Conservation (phyloP, 2,113 vertebrate genomes). For the Puntigrus tetrazona region DNA sequence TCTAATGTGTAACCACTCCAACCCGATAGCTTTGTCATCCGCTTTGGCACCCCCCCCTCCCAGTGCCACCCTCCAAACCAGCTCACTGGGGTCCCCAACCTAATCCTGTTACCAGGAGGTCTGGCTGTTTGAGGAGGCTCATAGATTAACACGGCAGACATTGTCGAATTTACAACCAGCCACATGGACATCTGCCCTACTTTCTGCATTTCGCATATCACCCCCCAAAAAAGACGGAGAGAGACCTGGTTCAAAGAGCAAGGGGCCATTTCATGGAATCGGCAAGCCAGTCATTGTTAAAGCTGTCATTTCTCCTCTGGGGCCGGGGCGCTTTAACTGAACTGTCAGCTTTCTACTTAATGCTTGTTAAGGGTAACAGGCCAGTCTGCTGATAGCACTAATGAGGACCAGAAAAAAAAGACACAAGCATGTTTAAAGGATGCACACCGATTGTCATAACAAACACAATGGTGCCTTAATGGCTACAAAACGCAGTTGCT, state of each 20-base stretch:
- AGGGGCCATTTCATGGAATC: slow-evolving; percentile 77
- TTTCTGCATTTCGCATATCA: slow-evolving; percentile 68
- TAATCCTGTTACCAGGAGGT: slow-evolving; percentile 85
- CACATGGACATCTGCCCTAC: slow-evolving; percentile 88
- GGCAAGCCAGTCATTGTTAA: slow-evolving; percentile 68
- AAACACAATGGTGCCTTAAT: slow-evolving; percentile 30
- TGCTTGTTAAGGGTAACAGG: slow-evolving; percentile 70
- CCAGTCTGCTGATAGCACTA: slow-evolving; percentile 72
- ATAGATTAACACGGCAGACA: slow-evolving; percentile 82
- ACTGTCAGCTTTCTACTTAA: slow-evolving; percentile 70
- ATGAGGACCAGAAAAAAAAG: slow-evolving; percentile 65
- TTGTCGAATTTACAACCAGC: slow-evolving; percentile 84
- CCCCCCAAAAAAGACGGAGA: neutral
- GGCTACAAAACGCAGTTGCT: slow-evolving; percentile 22
- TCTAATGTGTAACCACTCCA: slow-evolving; percentile 5
- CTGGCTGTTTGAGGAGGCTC: slow-evolving; percentile 74
- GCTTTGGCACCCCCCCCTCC: slow-evolving; percentile 12
- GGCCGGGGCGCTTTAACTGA: slow-evolving; percentile 67
- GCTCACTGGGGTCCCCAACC: slow-evolving; percentile 62
- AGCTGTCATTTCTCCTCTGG: slow-evolving; percentile 75
- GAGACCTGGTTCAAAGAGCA: slow-evolving; percentile 81
- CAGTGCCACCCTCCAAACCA: slow-evolving; percentile 47
- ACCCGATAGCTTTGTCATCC: neutral
- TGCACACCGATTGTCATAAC: slow-evolving; percentile 47
- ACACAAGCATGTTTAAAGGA: neutral